Percentiles rank a stretch among this genome's conserved stretches.
Evolutionary conservation across 2,888 invertebrate genomes (phyloP).

Genomic region (Athetis lepigone): DNA sequence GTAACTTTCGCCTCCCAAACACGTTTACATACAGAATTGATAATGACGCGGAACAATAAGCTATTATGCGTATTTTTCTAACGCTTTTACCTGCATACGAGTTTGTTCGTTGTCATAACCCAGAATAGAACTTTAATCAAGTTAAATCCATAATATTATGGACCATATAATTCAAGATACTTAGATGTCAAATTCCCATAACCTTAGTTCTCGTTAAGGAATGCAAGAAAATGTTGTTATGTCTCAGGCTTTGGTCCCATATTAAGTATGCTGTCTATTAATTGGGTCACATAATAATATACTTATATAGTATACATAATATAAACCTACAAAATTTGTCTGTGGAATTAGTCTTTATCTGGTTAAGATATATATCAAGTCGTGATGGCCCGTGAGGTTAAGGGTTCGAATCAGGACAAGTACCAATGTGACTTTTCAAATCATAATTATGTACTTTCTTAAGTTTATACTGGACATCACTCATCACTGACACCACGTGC

Average conservation of each 20-base stretch:
- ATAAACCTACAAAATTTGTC: no score
- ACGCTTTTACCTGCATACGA: background rate
- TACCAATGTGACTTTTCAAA: no score
- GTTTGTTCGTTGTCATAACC: background rate
- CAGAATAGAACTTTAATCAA: no score
- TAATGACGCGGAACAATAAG: constrained; percentile 63
- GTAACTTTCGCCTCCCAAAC: constrained; percentile 68
- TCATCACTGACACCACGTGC: no score
- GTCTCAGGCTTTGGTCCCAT: no score
- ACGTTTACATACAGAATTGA: constrained; percentile 62
- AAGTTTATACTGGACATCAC: no score
- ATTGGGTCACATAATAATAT: background rate
- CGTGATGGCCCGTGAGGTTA: no score
- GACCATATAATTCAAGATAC: background rate
- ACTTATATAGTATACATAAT: no score
- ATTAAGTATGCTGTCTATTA: constrained; percentile 5
- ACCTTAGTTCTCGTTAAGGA: background rate
- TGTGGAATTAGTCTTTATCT: no score
- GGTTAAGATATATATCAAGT: no score
- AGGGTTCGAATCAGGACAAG: no score
- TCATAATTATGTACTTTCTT: no score
- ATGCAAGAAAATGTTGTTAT: background rate
- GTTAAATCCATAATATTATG: background rate
- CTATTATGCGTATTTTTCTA: constrained; percentile 39
- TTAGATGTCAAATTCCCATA: background rate